phyloP scores from a whole-genome alignment of 1,140 invertebrate species.

The Oryzaephilus surinamensis region DNA sequence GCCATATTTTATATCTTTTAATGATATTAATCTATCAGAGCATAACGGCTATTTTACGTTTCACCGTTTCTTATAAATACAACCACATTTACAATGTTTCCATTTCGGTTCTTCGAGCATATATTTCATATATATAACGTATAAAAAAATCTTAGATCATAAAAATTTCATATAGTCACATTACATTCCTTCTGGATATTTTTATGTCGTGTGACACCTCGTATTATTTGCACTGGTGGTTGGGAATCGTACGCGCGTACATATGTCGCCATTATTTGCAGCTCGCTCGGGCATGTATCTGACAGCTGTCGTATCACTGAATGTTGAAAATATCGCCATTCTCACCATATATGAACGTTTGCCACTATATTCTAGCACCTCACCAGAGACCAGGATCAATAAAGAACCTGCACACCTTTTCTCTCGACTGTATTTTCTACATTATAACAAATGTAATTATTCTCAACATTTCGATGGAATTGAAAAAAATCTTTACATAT shows the following conservation, averaged over 20 bases:
- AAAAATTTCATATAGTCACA: slow-evolving; percentile 35
- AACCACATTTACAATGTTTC: too few relatives aligned
- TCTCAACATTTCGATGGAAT: slow-evolving; percentile 1
- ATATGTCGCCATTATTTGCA: slow-evolving; percentile 36
- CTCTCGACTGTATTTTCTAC: too few relatives aligned
- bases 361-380: too few relatives aligned
- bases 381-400: slow-evolving; percentile 15
- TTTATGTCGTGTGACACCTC: slow-evolving; percentile 33
- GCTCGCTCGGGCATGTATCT: slow-evolving; percentile 28
- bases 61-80: too few relatives aligned
- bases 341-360: too few relatives aligned
- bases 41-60: too few relatives aligned
- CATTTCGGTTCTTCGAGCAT: too few relatives aligned
- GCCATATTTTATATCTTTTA: too few relatives aligned
- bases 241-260: slow-evolving; percentile 21
- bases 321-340: slow-evolving; percentile 26
- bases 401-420: too few relatives aligned
- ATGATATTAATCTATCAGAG: too few relatives aligned
- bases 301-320: slow-evolving; percentile 35
- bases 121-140: too few relatives aligned
- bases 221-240: slow-evolving; percentile 30
- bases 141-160: slow-evolving; percentile 28
- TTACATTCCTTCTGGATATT: slow-evolving; percentile 28
- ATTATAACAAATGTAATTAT: slow-evolving; percentile 11
- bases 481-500: too few relatives aligned